Evolutionary conservation across 2,888 invertebrate species (phyloP), one percentile per base, ranked within the genome.

Genomic region (Melinaea menophilus): DNA sequence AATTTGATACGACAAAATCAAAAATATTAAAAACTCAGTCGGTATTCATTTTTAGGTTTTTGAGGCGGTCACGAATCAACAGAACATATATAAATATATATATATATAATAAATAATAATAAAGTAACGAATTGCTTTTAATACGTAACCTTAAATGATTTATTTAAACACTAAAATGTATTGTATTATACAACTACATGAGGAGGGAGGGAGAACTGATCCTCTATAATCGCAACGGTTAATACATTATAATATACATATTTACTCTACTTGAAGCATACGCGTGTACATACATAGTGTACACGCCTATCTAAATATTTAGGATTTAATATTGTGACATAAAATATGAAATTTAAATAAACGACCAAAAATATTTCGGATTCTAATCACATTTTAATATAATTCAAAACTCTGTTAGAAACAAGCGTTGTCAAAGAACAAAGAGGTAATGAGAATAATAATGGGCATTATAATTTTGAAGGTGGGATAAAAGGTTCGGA

Each of bases 371-470:
- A 41, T 9, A 41, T 41, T 41, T 41, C 9, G 9, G 9, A 9
- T 41, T 41, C 41, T 41, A 41, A 41, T 41, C 41, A 41, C 11
- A 41, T 41, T 41, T 41, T 41, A 41, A 41, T 41, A 41, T 41
- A 41, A 41, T 41, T 41, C 41, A 2, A 37, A 37, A 37, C 3
- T 41, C 9, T 22, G 22, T 22, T 22, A 41, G 9, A 41, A 2
- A 41, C 41, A 54, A 56, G 31, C 51, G 9, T 60, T 56, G 56
- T 63, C 46, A 58, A 41, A 34, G 58, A 61, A 61, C 61, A 58
- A 61, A 64, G 47, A 56, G 37, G 41, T 57, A 56, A 61, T 37
- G 51, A 58, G 47, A 57, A 47, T 48, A 61, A 61, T 57, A 57
- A 57, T 41, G 35, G 57, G 46, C 7, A 56, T 63, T 59, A 48